Evolutionary conservation across 2,797 vertebrate genomes (phyloP), one percentile per base, ranked within the genome.

Genomic region (Artibeus jamaicensis): DNA sequence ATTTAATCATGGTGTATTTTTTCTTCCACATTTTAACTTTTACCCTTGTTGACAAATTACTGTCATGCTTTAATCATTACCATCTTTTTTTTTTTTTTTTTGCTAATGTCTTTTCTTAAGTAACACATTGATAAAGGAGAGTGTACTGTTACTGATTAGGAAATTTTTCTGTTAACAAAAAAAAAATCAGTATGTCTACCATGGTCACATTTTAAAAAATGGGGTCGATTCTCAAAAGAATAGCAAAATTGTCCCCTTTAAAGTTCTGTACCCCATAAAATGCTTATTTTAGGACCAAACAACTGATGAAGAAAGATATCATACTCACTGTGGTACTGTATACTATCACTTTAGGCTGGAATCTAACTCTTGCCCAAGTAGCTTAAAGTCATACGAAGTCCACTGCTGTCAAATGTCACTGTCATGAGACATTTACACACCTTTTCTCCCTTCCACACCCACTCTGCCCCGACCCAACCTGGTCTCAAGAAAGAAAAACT

Each of bases 251-350:
- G 70, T 32, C 74, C 76, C 73, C 79, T 79, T 94, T 91, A 32
- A 91, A 91, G 82, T 79, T 44, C 55, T 74, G 95, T 74, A 76
- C 46, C 68, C 81, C 76, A 76, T 70, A 77, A 94, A 94, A 87
- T 24, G 32, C 46, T 73, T 26, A 59, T 55, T 90, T 93, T 74
- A 90, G 92, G 82, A 73, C 85, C 70, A 83, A 89, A 94, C 18
- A 15, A 34, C 50, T 67, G 67, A 44, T 29, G 29, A 55, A 86
- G 86, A 88, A 83, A 94, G 87, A 92, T 50, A 67, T 59, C 62
- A 68, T 50, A 62, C 74, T 46, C 77, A 57, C 5, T 16, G 65
- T 39, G 70, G 65, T 70, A n/a, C 26, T 39, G 11, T 34, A 32
- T 9, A 24, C 55, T 82, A 42, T 42, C 39, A 70, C 48, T 79